Base-by-base conservation (phyloP, 2,113 vertebrate genomes). In the Chaenogobius annularis region DNA sequence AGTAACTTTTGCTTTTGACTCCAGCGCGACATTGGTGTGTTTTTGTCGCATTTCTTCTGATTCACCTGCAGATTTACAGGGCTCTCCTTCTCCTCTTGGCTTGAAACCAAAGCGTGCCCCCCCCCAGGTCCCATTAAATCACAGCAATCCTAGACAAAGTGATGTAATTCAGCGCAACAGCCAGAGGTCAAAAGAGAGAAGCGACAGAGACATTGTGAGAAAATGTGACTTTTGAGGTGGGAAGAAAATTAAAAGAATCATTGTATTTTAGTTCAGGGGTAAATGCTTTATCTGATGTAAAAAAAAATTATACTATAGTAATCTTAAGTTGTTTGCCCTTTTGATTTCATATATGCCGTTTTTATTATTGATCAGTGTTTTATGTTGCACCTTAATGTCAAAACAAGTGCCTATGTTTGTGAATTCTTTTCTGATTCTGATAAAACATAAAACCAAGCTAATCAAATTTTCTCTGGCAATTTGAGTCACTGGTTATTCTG, bases 61-160 rank as follows among this genome's bases (percentile, higher is more conserved):
- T 63, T 63, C 61, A 63, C 61, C 61, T 63, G 17, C 31, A 63
- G 61, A 63, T 63, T 63, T 63, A 63, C 61, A n/a, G 61, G 61
- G 61, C 35, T 63, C 61, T 63, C 19, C 19, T 5, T 63, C 61
- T 63, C 61, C 9, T n/a, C 35, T 40, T 63, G 61, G 61, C 61
- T n/a, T 12, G 13, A 3, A n/a, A 63, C 61, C 61, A 37, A 63
- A 63, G 3, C 15, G 61, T 63, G 35, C 10, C 61, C 61, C 58
- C n/a, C 26, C 61, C 31, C 35, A 63, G 61, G 61, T 63, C 61
- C 61, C 61, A 63, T 63, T 63, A 63, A 63, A 63, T 63, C 61
- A 63, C 61, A 40, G 61, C 35, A 43, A 63, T n/a, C 61, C 61
- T 12, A 63, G 61, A 37, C 61, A 63, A 63, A 37, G 35, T 63